Evolutionary conservation across 1,140 invertebrate species (phyloP).

Genomic region (Drosophila trapezifrons): DNA sequence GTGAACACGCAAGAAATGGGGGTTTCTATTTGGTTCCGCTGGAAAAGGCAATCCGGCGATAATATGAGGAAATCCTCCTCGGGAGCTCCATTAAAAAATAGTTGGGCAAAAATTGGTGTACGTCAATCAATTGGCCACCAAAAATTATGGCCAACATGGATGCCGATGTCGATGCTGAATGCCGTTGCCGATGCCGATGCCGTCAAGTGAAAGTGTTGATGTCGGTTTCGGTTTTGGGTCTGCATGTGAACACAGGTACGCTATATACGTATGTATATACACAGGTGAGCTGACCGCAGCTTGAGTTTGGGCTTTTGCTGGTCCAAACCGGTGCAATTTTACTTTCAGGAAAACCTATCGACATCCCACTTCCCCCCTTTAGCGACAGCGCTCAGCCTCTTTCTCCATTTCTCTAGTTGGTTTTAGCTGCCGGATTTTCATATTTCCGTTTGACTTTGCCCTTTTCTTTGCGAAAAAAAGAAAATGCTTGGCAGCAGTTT

Average conservation of each 20-base stretch:
- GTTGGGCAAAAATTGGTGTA: conserved; percentile 41
- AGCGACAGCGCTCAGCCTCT: background rate
- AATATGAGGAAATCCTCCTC: conserved; percentile 41
- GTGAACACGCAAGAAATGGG: background rate
- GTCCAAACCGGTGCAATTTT: conserved; percentile 43
- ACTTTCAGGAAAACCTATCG: conserved; percentile 39
- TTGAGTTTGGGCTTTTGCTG: background rate
- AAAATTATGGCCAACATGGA: conserved; percentile 33
- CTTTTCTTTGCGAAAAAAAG: conserved; percentile 23
- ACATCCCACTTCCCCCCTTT: conserved; percentile 17
- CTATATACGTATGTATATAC: background rate
- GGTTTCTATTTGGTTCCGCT: conserved; percentile 28
- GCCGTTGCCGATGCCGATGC: background rate
- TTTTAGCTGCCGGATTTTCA: conserved; percentile 1
- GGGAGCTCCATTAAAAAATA: conserved; percentile 32
- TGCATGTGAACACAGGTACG: conserved; percentile 9
- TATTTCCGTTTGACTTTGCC: conserved; percentile 26
- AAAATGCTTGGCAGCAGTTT: background rate
- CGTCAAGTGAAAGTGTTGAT: conserved; percentile 38
- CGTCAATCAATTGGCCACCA: conserved; percentile 44
- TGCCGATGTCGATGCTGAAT: background rate
- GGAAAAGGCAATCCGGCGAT: conserved; percentile 14
- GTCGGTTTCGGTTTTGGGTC: conserved; percentile 5
- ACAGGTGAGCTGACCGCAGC: conserved; percentile 24
- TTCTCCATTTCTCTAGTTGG: background rate